phyloP scores from a whole-genome alignment of 2,113 vertebrate species.

The Camelus dromedarius region DNA sequence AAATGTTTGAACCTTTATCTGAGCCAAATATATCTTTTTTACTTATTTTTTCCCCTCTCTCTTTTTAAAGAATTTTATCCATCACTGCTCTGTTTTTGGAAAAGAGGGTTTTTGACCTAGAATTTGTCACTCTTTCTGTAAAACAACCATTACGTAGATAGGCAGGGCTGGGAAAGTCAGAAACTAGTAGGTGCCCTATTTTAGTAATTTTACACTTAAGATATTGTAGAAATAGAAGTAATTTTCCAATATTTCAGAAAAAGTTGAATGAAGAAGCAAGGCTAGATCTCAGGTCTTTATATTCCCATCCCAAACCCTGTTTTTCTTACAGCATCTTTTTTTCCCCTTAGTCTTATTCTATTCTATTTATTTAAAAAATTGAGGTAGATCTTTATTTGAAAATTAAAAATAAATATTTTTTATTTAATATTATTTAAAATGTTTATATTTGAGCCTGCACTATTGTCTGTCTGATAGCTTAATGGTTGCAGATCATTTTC shows the following conservation, averaged over 20 bases:
- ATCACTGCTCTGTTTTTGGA: neutral
- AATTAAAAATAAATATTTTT: neutral
- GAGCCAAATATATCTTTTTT: neutral
- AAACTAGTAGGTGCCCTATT: neutral
- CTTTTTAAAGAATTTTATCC: neutral
- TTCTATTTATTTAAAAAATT: neutral
- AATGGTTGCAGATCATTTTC: accelerated
- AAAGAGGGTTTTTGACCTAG: slow-evolving; percentile 17
- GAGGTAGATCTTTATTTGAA: neutral
- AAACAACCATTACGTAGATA: neutral
- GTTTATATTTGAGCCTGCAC: neutral
- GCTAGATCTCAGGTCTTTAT: neutral
- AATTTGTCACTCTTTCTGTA: neutral
- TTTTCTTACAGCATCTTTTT: neutral
- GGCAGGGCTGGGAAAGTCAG: neutral
- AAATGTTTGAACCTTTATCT: neutral
- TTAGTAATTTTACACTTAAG: neutral
- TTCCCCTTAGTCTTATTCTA: neutral
- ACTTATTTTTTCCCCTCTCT: neutral
- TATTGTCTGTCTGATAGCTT: neutral
- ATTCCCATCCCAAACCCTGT: neutral
- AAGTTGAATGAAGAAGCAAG: neutral
- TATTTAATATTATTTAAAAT: too few relatives aligned
- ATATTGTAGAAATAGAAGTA: neutral
- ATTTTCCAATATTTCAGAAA: neutral